Conservation (phyloP, 2,113 vertebrate species). For the Casuarius casuarius region DNA sequence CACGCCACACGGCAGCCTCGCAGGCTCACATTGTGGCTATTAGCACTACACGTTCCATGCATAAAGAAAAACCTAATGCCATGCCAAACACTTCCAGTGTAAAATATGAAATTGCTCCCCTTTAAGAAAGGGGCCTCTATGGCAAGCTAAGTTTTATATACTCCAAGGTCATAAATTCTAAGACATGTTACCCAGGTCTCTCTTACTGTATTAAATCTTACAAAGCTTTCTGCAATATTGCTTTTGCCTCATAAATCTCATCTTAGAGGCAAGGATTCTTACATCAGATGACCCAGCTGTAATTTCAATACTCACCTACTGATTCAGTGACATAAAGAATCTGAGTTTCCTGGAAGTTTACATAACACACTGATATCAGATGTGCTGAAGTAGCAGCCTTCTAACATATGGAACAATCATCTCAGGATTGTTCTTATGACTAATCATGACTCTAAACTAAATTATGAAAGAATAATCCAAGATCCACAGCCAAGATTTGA, state of each 20-base stretch:
- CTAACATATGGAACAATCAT: background rate
- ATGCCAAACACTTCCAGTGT: background rate
- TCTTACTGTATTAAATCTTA: background rate
- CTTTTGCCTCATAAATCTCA: background rate
- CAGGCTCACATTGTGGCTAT: background rate
- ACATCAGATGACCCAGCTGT: background rate
- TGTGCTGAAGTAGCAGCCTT: background rate
- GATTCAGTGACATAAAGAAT: background rate
- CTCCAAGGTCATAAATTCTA: background rate
- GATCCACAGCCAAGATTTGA: fast-evolving
- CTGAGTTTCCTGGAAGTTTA: background rate
- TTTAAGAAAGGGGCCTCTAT: background rate
- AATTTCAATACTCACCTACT: background rate
- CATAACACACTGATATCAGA: fast-evolving
- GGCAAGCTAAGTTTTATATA: background rate
- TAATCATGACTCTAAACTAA: background rate
- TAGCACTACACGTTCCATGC: background rate
- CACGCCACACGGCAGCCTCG: fast-evolving
- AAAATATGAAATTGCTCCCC: background rate
- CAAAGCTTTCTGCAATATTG: background rate
- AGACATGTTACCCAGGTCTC: background rate
- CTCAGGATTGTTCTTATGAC: background rate
- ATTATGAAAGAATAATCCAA: background rate
- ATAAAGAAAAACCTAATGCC: background rate
- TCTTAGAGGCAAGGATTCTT: background rate